Percentiles rank a stretch among this genome's conserved stretches.
Evolutionary conservation across 1,140 invertebrate genomes (phyloP).

Genomic region (Penaeus vannamei): DNA sequence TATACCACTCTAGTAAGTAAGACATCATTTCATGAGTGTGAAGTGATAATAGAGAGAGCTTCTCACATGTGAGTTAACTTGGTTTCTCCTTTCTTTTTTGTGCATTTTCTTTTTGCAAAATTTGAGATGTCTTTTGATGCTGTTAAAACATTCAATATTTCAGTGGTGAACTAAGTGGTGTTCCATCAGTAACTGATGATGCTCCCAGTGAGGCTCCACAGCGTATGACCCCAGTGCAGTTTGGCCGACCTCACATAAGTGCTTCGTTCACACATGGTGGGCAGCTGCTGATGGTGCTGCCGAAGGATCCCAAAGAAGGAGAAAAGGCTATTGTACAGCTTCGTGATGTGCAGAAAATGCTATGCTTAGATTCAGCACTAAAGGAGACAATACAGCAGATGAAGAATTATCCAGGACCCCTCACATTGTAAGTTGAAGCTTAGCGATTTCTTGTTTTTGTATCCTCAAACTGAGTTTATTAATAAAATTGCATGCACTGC

Average conservation of each 20-base stretch:
- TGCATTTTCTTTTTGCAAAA: too few species aligned
- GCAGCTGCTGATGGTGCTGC: conserved; percentile 80
- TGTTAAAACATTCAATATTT: conserved; percentile 62
- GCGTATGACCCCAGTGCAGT: conserved; percentile 85
- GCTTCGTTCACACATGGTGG: conserved; percentile 79
- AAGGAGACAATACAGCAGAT: conserved; percentile 80
- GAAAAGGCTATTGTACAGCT: conserved; percentile 82
- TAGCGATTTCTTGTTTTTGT: neutral
- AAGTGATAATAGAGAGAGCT: too few species aligned
- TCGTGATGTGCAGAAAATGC: conserved; percentile 76
- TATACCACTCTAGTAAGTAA: too few species aligned
- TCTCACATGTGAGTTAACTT: too few species aligned
- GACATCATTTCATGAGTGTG: too few species aligned
- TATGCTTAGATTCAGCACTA: conserved; percentile 71
- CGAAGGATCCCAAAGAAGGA: conserved; percentile 83
- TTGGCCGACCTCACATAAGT: conserved; percentile 81
- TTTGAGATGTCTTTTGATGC: too few species aligned
- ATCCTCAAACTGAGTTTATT: neutral
- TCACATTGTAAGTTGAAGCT: conserved; percentile 77
- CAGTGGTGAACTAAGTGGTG: conserved; percentile 69
- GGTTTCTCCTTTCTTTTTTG: too few species aligned
- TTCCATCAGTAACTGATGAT: conserved; percentile 74
- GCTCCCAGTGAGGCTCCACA: conserved; percentile 76
- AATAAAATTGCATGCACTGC: too few species aligned
- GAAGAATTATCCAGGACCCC: conserved; percentile 82